phyloP scores from a whole-genome alignment of 2,113 vertebrate species.

The Brachyhypopomus occidentalis region DNA sequence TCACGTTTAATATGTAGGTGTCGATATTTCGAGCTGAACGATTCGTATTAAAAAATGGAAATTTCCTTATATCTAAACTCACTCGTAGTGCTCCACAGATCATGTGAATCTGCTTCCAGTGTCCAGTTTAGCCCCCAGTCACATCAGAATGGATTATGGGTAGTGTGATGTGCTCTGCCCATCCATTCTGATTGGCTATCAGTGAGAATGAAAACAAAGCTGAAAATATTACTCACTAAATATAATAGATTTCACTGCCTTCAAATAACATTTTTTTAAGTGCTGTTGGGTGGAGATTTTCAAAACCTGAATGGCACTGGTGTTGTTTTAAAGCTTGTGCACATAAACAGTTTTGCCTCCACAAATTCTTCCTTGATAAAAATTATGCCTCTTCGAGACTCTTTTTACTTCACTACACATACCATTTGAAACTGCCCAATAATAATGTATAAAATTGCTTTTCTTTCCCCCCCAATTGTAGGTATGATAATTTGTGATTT shows the following conservation, averaged over 20 bases:
- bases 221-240: neutral
- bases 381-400: neutral
- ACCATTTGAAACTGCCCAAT: neutral
- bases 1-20: neutral
- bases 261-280: neutral
- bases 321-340: neutral
- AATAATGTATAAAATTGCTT: neutral
- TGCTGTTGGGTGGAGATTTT: neutral
- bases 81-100: neutral
- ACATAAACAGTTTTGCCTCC: conserved; percentile 24
- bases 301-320: neutral
- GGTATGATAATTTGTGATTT: neutral
- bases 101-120: neutral
- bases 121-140: neutral
- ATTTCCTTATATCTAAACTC: neutral
- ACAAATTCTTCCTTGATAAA: conserved; percentile 2
- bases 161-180: neutral
- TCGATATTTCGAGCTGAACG: neutral
- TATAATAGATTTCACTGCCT: neutral
- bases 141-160: no score
- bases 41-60: neutral
- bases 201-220: neutral
- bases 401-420: neutral
- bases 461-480: neutral
- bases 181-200: neutral